Evolutionary conservation across 2,888 invertebrate species (phyloP).

Genomic region (Harmothoe impar): DNA sequence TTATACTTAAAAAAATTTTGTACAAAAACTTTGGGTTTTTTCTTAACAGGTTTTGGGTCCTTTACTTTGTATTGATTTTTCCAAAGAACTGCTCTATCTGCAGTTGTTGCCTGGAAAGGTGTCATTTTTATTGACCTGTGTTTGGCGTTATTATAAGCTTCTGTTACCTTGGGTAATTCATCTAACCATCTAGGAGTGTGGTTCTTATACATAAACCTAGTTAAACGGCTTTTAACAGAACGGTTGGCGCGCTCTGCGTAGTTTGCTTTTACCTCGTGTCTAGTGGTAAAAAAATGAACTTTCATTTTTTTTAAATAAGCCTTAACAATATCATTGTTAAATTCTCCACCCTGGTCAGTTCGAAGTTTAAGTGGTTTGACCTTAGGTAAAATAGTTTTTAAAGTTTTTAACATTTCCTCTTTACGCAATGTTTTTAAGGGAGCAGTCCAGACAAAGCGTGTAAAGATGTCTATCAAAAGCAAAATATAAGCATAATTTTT

Average conservation of each 20-base stretch:
- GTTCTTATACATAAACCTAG: not conserved
- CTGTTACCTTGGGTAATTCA: not conserved
- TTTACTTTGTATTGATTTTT: not conserved
- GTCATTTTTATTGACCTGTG: conserved; percentile 41
- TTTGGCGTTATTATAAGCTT: not conserved
- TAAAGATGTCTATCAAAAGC: not conserved
- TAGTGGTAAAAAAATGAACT: not conserved
- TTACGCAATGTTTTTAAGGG: not conserved
- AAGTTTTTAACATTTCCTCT: not conserved
- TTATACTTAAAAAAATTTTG: not conserved
- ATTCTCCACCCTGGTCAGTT: not conserved
- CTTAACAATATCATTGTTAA: not conserved
- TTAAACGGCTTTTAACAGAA: not conserved
- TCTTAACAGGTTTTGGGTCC: not conserved
- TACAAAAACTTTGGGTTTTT: no score
- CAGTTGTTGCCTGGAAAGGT: not conserved
- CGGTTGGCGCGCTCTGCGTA: not conserved
- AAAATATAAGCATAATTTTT: not conserved
- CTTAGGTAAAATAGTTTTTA: not conserved
- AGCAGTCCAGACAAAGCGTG: not conserved
- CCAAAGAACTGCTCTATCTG: not conserved
- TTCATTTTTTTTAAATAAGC: not conserved
- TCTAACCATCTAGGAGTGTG: not conserved
- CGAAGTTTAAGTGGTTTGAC: not conserved
- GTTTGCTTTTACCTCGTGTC: not conserved